Base-by-base conservation (phyloP, 2,113 vertebrate species). In the Callopanchax toddi region DNA sequence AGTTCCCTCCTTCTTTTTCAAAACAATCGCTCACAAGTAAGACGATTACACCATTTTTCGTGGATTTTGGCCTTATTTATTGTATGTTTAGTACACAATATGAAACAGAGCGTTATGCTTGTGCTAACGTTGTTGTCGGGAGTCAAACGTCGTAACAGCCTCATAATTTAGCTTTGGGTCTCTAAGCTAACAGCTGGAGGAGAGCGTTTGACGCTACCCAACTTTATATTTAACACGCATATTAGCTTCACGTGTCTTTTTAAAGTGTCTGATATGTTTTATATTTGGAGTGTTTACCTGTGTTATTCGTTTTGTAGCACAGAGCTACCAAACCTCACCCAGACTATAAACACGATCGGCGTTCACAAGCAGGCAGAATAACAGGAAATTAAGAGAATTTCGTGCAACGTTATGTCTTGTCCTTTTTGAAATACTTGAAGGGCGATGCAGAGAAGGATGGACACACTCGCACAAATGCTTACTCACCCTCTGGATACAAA, bases 401-500 rank as follows among this genome's bases (percentile, higher is more conserved):
- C 3, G 8, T 15, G 17, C 6, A 16, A 22, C 50, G 18, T 11
- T 22, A 5, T 55, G 8, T 17, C 16, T n/a, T 11, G n/a, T 12
- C 4, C 0, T 58, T 12, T 50, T 12, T 40, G 32, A 21, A 1
- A 51, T n/a, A 23, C 20, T 20, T 51, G 2, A 40, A 60, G 43
- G n/a, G 45, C 20, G 40, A 10, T 2, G 8, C 13, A 57, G 26
- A 26, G 67, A 6, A 58, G 40, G 29, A 99, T 99, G 97, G 96
- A 99, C 65, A 89, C 94, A 0, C 90, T 98, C 67, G 92, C 95
- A 51, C 94, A 96, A 18, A 97, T 99, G 94, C 91, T 99, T 2
- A 95, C 94, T 0, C 95, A 97, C 51, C 94, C 94, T 3, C 81
- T 99, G 78, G 96, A 95, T 34, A 87, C 95, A 62, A 95, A 94